Evolutionary conservation across 2,888 invertebrate species (phyloP).

Genomic region (Lathronympha strigana): DNA sequence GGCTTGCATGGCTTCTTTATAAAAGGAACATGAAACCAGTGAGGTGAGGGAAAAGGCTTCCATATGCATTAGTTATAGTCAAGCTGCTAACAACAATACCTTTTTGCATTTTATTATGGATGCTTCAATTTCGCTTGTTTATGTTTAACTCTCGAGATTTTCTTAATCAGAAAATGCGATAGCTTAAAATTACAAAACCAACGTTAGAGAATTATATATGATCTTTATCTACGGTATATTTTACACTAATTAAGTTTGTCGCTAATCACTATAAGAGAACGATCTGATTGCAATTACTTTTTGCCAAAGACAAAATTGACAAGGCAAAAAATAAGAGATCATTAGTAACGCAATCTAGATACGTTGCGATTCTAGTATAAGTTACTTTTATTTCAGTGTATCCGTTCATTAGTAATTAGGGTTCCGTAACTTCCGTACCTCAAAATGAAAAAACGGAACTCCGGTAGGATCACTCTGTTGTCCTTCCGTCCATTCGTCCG

Average conservation of each 20-base stretch:
- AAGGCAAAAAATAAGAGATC: background rate
- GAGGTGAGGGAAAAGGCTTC: conserved; percentile 73
- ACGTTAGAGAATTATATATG: background rate
- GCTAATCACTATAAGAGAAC: background rate
- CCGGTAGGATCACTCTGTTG: no score
- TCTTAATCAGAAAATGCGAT: background rate
- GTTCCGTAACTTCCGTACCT: no score
- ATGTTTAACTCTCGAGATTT: background rate
- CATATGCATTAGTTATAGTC: conserved; percentile 56
- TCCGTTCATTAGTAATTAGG: no score
- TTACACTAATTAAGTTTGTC: background rate
- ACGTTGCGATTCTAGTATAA: background rate
- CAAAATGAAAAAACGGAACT: no score
- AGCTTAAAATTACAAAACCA: background rate
- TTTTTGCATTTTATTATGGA: conserved; percentile 35
- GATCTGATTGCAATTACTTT: background rate
- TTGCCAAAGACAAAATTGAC: background rate
- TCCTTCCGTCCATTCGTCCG: no score
- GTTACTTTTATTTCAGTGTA: background rate
- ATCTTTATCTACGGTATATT: background rate
- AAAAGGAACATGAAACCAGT: conserved; percentile 62
- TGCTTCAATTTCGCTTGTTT: conserved; percentile 21
- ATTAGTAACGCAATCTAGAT: background rate
- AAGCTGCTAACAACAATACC: conserved; percentile 47
- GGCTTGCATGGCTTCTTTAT: conserved; percentile 67